Percentiles rank a stretch among this genome's conserved stretches.
Evolutionary conservation across 2,797 vertebrate species (phyloP).

Genomic region (Acrossocheilus fasciatus): DNA sequence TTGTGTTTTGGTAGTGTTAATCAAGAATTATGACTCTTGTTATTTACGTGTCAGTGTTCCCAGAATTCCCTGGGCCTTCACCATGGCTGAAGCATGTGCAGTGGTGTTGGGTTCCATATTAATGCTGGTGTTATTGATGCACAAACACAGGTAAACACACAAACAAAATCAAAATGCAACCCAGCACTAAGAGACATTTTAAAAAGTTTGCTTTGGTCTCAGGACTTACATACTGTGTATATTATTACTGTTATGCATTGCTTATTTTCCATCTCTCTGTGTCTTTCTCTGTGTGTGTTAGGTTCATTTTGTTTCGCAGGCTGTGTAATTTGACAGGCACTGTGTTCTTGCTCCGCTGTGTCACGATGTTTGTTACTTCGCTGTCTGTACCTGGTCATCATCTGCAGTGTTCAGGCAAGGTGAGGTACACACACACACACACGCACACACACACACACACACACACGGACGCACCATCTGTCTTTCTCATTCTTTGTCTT

Average conservation of each 20-base stretch:
- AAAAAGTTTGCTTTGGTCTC: neutral
- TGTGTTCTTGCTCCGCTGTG: conserved; percentile 91
- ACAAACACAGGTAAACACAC: conserved; percentile 90
- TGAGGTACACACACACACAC: conserved; percentile 67
- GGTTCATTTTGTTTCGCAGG: conserved; percentile 92
- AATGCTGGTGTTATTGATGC: conserved; percentile 91
- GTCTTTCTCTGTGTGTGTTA: conserved; percentile 60
- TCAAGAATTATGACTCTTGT: conserved; percentile 53
- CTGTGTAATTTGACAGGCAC: conserved; percentile 95
- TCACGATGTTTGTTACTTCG: conserved; percentile 98
- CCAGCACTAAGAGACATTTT: neutral
- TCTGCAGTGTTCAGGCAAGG: conserved; percentile 95
- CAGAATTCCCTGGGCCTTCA: conserved; percentile 97
- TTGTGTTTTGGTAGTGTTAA: neutral
- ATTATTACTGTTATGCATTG: too few species aligned
- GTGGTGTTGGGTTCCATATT: conserved; percentile 93
- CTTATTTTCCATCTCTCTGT: neutral
- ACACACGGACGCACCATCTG: neutral
- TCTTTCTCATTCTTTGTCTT: neutral
- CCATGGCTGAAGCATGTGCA: conserved; percentile 96
- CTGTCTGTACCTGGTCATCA: conserved; percentile 96
- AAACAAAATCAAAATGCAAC: neutral
- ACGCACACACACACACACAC: conserved; percentile 16
- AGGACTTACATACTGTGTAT: too few species aligned
- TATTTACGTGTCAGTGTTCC: conserved; percentile 82